phyloP scores from a whole-genome alignment of 2,797 vertebrate species.

The Coreius guichenoti region DNA sequence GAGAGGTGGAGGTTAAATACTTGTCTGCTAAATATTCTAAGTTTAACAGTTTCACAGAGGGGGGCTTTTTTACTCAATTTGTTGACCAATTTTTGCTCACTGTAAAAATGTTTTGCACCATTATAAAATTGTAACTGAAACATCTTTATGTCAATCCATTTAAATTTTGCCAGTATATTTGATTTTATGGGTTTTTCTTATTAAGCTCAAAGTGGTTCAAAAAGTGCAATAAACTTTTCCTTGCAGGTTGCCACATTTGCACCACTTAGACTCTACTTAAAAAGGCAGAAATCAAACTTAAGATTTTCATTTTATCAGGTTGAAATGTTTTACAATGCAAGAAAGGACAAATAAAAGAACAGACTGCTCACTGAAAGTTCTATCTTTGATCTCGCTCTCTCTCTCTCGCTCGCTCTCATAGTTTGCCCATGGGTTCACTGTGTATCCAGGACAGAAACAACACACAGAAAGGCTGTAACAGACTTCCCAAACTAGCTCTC shows the following conservation, averaged over 20 bases:
- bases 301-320: background rate
- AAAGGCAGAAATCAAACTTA: background rate
- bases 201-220: background rate
- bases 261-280: background rate
- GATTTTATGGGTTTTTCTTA: background rate
- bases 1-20: conserved; percentile 18
- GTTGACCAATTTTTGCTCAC: background rate
- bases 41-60: background rate
- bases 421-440: conserved; percentile 65
- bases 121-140: background rate
- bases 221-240: background rate
- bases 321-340: background rate
- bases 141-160: background rate
- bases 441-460: conserved; percentile 79
- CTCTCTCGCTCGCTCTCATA: conserved; percentile 6
- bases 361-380: background rate
- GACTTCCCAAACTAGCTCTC: conserved; percentile 72
- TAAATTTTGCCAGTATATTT: background rate
- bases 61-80: background rate
- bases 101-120: background rate
- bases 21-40: background rate
- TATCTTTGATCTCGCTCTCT: conserved; percentile 15
- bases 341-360: background rate
- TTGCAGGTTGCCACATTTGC: background rate
- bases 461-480: conserved; percentile 67